Conservation (phyloP, 2,888 invertebrate species). For the Diarsia mendica region DNA sequence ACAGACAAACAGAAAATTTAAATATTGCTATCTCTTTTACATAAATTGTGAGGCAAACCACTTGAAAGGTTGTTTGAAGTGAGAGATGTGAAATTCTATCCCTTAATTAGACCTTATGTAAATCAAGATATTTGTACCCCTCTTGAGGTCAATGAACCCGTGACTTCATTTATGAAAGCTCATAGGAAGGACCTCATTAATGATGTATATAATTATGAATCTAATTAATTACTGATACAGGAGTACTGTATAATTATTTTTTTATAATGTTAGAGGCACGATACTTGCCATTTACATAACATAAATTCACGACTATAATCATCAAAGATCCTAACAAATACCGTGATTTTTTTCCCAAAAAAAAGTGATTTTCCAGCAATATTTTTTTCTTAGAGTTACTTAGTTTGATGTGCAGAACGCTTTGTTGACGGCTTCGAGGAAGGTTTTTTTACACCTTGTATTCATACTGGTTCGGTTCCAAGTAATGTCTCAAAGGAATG, state of each 20-base stretch:
- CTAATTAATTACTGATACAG: not conserved
- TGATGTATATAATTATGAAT: not conserved
- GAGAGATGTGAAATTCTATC: not conserved
- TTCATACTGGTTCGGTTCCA: not conserved
- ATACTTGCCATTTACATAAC: not conserved
- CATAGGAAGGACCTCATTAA: not conserved
- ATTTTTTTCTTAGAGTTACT: too few relatives aligned
- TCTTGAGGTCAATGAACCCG: not conserved
- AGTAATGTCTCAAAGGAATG: not conserved
- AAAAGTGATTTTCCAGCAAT: too few relatives aligned
- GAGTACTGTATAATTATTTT: not conserved
- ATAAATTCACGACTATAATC: not conserved
- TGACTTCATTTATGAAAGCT: not conserved
- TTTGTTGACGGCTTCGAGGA: too few relatives aligned
- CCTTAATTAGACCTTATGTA: slow-evolving; percentile 1
- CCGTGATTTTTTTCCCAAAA: too few relatives aligned
- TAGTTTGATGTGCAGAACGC: too few relatives aligned
- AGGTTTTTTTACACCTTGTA: too few relatives aligned
- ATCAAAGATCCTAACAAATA: too few relatives aligned
- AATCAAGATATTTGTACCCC: slow-evolving; percentile 11
- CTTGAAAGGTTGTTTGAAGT: slow-evolving; percentile 7
- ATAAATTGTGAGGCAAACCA: not conserved
- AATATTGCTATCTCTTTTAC: not conserved
- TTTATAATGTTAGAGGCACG: too few relatives aligned
- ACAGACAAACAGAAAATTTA: not conserved